Conservation (phyloP, 2,888 invertebrate genomes). For the Dryococelus australis region DNA sequence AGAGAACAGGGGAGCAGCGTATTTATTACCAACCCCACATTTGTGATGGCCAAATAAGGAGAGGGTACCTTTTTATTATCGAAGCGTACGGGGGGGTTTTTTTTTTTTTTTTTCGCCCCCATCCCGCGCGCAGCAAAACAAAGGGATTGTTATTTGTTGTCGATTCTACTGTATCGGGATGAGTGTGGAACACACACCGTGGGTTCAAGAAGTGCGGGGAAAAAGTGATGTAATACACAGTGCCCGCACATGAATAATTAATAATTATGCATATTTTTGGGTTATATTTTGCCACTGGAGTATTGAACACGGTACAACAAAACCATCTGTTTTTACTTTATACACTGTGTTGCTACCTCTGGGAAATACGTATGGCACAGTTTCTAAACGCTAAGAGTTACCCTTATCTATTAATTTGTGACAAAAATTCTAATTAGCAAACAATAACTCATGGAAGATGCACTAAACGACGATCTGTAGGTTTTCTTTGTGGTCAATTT, state of each 20-base stretch:
- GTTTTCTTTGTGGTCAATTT: too few relatives aligned
- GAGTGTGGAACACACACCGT: neutral
- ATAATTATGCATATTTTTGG: neutral
- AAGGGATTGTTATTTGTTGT: slow-evolving; percentile 11
- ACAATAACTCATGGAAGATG: too few relatives aligned
- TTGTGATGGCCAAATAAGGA: slow-evolving; percentile 16
- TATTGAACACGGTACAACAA: too few relatives aligned
- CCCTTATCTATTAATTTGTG: too few relatives aligned
- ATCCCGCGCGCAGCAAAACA: neutral
- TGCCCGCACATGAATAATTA: neutral
- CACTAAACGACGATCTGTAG: too few relatives aligned
- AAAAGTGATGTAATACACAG: neutral
- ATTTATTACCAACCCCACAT: slow-evolving; percentile 16
- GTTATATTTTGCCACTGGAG: too few relatives aligned
- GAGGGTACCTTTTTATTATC: slow-evolving; percentile 9
- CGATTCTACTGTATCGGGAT: neutral
- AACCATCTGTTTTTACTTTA: too few relatives aligned
- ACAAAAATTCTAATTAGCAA: too few relatives aligned
- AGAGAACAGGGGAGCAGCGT: neutral
- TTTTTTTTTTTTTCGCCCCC: neutral
- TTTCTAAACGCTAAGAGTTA: too few relatives aligned
- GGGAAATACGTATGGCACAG: too few relatives aligned
- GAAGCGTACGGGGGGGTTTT: too few relatives aligned
- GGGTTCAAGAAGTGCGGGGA: neutral
- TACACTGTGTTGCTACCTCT: too few relatives aligned